These are phyloP conservation scores for Myodes glareolus DNA, from an alignment of 2,113 vertebrate species.

Conservation along the genomic window DNA sequence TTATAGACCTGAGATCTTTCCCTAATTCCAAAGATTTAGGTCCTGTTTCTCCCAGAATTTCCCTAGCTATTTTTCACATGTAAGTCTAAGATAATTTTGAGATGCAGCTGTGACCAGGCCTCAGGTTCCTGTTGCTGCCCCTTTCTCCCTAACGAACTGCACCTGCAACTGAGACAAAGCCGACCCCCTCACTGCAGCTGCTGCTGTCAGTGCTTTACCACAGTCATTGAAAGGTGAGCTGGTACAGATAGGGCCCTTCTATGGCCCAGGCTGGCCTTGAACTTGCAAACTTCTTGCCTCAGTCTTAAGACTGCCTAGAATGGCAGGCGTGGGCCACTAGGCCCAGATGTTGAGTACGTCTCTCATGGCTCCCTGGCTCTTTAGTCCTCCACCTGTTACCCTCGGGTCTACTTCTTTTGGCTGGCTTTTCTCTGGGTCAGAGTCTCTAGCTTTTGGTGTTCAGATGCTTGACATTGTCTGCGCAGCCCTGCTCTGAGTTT, in stretches of 20 bases:
- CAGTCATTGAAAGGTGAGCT: background rate
- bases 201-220: background rate
- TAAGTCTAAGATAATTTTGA: background rate
- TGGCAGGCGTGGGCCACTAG: background rate
- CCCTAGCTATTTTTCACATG: background rate
- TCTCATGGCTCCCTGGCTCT: background rate
- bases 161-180: background rate
- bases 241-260: background rate
- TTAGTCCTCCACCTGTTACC: background rate
- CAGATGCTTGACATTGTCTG: background rate
- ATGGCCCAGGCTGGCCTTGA: background rate
- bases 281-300: background rate
- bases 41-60: background rate
- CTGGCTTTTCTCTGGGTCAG: background rate
- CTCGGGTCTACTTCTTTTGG: background rate
- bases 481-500: background rate
- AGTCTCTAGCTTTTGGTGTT: background rate
- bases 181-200: background rate
- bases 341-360: background rate
- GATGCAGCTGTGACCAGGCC: background rate
- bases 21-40: background rate
- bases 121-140: background rate
- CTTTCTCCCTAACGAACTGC: background rate
- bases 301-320: background rate
- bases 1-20: background rate